Conservation (phyloP, 2,113 vertebrate species). For the Psilopogon haemacephalus region DNA sequence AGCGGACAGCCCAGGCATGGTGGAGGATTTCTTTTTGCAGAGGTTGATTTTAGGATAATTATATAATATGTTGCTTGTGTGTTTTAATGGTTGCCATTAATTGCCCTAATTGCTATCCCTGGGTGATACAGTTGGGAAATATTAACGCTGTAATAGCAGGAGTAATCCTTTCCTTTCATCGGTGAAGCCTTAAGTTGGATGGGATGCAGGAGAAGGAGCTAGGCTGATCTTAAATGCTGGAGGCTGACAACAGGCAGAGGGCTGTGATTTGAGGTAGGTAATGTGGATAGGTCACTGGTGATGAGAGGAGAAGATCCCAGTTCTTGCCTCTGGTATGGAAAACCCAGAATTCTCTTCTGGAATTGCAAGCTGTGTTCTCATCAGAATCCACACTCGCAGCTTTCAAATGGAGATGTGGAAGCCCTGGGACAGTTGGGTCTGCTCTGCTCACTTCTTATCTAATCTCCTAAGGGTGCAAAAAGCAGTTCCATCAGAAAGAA, state of each 20-base stretch:
- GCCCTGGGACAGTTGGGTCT: neutral
- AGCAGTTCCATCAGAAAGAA: neutral
- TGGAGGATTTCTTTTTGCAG: neutral
- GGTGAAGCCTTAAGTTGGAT: neutral
- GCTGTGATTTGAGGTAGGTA: neutral
- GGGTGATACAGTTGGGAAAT: slow-evolving; percentile 7
- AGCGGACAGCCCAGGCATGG: neutral
- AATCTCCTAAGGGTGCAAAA: neutral
- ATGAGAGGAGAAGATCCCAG: neutral
- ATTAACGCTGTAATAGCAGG: neutral
- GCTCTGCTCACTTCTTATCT: neutral
- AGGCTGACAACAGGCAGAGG: neutral
- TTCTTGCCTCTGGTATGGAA: neutral
- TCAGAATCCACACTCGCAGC: neutral
- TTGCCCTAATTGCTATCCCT: neutral
- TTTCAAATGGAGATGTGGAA: neutral
- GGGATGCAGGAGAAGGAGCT: neutral
- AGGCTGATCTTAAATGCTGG: neutral
- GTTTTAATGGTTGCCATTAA: slow-evolving; percentile 28
- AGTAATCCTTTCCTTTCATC: neutral
- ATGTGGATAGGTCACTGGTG: neutral
- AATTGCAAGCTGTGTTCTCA: neutral
- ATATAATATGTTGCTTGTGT: neutral
- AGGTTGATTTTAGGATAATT: neutral
- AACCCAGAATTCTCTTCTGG: neutral